A percentile compares a stretch with the other conserved stretches of the same genome.
These are phyloP conservation scores for Microdon myrmicae DNA, from an alignment of 2,888 invertebrate species.

Conservation along the genomic window DNA sequence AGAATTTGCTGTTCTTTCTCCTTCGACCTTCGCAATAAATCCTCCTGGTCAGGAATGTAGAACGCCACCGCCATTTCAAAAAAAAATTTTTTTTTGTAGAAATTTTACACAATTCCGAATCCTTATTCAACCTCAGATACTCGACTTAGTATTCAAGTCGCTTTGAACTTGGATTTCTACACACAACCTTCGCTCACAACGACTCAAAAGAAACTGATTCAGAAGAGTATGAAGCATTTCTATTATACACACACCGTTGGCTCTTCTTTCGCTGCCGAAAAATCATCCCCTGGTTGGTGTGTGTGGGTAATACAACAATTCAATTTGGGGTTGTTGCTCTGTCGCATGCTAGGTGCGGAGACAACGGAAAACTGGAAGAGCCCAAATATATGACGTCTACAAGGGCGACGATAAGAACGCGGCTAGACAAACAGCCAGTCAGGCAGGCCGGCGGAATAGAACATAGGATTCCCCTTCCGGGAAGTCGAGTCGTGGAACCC, in stretches of 20 bases:
- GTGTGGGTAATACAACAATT: constrained; percentile 26
- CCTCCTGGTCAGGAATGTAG: constrained; percentile 63
- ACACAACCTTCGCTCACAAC: constrained; percentile 52
- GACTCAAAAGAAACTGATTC: constrained; percentile 43
- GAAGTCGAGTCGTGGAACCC: constrained; percentile 9
- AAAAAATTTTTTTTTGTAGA: constrained; percentile 10
- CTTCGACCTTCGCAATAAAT: constrained; percentile 59
- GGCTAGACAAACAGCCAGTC: constrained; percentile 13
- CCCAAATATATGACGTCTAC: constrained; percentile 43
- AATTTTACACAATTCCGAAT: neutral
- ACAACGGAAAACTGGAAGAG: constrained; percentile 9
- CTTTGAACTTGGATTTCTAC: constrained; percentile 3
- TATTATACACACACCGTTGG: constrained; percentile 31
- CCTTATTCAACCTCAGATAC: constrained; percentile 15
- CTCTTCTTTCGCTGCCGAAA: constrained; percentile 39
- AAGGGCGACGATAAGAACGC: constrained; percentile 2
- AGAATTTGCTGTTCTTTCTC: constrained; percentile 60
- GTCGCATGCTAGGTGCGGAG: constrained; percentile 13
- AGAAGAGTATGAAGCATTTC: constrained; percentile 28
- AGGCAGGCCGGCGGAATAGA: too few species aligned
- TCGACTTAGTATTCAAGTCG: constrained; percentile 11
- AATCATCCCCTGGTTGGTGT: constrained; percentile 33
- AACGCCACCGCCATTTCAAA: constrained; percentile 62
- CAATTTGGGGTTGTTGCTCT: constrained; percentile 39
- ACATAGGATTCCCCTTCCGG: constrained; percentile 42